Evolutionary conservation across 2,113 vertebrate species (phyloP).

Genomic region (Tupaia chinensis): DNA sequence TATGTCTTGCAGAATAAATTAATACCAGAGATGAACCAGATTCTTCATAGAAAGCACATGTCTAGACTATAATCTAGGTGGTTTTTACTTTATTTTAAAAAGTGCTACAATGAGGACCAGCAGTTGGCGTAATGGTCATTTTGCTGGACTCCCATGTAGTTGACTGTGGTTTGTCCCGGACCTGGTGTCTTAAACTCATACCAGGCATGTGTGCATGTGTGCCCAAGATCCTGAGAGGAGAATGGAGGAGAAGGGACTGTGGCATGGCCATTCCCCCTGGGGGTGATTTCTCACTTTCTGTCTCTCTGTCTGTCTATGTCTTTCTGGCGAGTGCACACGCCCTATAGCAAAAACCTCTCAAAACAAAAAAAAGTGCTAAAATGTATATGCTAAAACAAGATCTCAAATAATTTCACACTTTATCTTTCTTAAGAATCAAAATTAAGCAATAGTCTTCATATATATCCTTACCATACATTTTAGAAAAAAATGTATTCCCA

Average conservation of each 20-base stretch:
- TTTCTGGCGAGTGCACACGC: too few species aligned
- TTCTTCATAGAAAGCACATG: not conserved
- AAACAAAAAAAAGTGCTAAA: not conserved
- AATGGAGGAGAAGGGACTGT: too few species aligned
- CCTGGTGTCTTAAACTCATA: too few species aligned
- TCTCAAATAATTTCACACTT: not conserved
- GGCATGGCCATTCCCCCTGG: too few species aligned
- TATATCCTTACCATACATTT: conserved; percentile 21
- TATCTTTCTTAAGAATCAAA: conserved; percentile 35
- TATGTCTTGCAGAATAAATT: not conserved
- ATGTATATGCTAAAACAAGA: not conserved
- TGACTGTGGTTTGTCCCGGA: too few species aligned
- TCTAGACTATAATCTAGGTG: not conserved
- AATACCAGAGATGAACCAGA: not conserved
- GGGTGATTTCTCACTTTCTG: too few species aligned
- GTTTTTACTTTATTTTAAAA: conserved; percentile 27
- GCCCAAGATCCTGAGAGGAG: too few species aligned
- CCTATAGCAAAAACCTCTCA: too few species aligned
- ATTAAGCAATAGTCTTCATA: not conserved
- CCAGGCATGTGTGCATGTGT: too few species aligned
- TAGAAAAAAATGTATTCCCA: not conserved
- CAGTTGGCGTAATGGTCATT: too few species aligned
- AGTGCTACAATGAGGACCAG: not conserved
- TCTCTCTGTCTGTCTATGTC: too few species aligned
- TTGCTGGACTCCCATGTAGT: too few species aligned